phyloP scores from a whole-genome alignment of 2,113 vertebrate genomes.

The Eupsittula cactorum region DNA sequence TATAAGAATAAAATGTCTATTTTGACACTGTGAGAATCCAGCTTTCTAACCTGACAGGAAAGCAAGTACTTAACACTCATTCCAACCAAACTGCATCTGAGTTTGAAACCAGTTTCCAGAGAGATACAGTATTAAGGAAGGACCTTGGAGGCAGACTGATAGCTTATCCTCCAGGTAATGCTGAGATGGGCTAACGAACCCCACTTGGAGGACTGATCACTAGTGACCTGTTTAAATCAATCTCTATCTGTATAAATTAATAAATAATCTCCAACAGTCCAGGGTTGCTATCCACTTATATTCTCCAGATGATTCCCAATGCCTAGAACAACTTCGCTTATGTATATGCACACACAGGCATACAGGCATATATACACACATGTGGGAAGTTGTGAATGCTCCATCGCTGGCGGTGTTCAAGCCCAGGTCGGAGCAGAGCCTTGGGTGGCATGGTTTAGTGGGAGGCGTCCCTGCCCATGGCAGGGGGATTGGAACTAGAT shows the following conservation, averaged over 20 bases:
- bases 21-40: background rate
- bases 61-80: background rate
- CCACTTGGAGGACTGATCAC: background rate
- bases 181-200: background rate
- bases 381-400: too few relatives aligned
- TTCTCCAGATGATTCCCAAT: background rate
- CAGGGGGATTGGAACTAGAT: too few relatives aligned
- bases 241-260: background rate
- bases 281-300: too few relatives aligned
- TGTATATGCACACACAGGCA: background rate
- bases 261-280: background rate
- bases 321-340: background rate
- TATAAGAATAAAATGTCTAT: background rate
- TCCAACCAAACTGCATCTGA: background rate
- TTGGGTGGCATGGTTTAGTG: too few relatives aligned
- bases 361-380: background rate
- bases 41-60: background rate
- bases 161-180: background rate
- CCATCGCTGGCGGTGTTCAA: too few relatives aligned
- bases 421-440: too few relatives aligned
- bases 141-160: background rate
- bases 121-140: background rate
- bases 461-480: too few relatives aligned
- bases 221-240: background rate
- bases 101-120: background rate